Conservation (phyloP, 2,888 invertebrate genomes). For the Eulithis testata region DNA sequence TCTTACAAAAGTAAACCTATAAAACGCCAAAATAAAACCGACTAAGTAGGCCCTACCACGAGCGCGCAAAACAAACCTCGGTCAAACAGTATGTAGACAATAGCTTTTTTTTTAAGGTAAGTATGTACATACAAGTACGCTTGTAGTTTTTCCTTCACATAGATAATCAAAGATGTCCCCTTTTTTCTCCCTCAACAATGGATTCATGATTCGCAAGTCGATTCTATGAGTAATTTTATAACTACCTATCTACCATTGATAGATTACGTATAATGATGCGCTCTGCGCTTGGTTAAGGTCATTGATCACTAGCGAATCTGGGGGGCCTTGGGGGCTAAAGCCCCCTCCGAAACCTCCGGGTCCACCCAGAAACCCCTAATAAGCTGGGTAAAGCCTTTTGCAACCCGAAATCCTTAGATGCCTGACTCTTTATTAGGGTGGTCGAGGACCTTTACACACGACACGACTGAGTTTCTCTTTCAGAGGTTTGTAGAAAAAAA, state of each 20-base stretch:
- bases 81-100: too few relatives aligned
- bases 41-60: too few relatives aligned
- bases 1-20: too few relatives aligned
- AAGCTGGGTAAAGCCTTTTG: too few relatives aligned
- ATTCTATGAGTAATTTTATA: slow-evolving; percentile 29
- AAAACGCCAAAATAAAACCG: too few relatives aligned
- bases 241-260: slow-evolving; percentile 19
- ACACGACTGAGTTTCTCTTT: too few relatives aligned
- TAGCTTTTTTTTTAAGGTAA: slow-evolving; percentile 1
- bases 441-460: too few relatives aligned
- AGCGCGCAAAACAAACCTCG: too few relatives aligned
- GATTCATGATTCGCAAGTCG: slow-evolving; percentile 45
- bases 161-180: slow-evolving; percentile 51
- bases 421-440: too few relatives aligned
- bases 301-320: background rate
- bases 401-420: too few relatives aligned
- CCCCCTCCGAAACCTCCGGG: background rate
- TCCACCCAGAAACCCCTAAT: too few relatives aligned
- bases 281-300: slow-evolving; percentile 30
- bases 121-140: slow-evolving; percentile 21
- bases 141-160: slow-evolving; percentile 36
- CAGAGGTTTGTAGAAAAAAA: too few relatives aligned
- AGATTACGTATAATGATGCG: slow-evolving; percentile 22
- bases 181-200: slow-evolving; percentile 49
- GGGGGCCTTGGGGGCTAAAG: background rate